phyloP scores from a whole-genome alignment of 2,888 invertebrate genomes.

The Erebia aethiops region DNA sequence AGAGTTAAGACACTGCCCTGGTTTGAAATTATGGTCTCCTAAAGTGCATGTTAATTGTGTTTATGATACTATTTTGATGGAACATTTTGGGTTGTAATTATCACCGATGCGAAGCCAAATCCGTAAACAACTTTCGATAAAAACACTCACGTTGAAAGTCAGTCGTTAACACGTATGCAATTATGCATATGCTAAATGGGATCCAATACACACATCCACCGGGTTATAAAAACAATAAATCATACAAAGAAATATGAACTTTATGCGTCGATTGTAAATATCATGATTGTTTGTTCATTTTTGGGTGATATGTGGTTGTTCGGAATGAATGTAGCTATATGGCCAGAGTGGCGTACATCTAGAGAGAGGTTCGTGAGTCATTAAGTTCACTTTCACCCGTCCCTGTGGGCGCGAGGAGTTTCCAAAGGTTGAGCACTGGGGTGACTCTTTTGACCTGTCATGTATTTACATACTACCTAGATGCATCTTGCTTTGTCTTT shows the following conservation, averaged over 20 bases:
- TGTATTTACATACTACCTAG: not conserved
- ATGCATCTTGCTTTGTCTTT: not conserved
- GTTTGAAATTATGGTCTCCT: not conserved
- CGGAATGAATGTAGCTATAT: slow-evolving; percentile 15
- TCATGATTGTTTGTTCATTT: slow-evolving; percentile 23
- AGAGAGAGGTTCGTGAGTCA: slow-evolving; percentile 67
- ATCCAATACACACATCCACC: slow-evolving; percentile 16
- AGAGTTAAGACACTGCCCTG: not conserved
- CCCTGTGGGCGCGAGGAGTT: slow-evolving; percentile 49
- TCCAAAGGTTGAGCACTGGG: slow-evolving; percentile 40
- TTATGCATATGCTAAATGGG: slow-evolving; percentile 60
- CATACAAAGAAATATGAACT: slow-evolving; percentile 19
- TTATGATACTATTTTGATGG: slow-evolving; percentile 1
- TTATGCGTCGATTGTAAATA: slow-evolving; percentile 27
- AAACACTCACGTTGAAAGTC: slow-evolving; percentile 57
- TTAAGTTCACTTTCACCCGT: slow-evolving; percentile 71
- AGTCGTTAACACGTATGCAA: slow-evolving; percentile 46
- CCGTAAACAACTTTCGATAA: slow-evolving; percentile 53
- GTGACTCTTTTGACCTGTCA: slow-evolving; percentile 14
- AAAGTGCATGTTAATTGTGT: not conserved
- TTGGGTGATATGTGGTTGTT: slow-evolving; percentile 2
- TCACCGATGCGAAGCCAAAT: slow-evolving; percentile 17
- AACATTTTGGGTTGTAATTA: slow-evolving; percentile 15
- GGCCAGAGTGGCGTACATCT: slow-evolving; percentile 50
- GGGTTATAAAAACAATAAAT: not conserved